phyloP scores from a whole-genome alignment of 2,797 vertebrate species.

The Nasua narica region DNA sequence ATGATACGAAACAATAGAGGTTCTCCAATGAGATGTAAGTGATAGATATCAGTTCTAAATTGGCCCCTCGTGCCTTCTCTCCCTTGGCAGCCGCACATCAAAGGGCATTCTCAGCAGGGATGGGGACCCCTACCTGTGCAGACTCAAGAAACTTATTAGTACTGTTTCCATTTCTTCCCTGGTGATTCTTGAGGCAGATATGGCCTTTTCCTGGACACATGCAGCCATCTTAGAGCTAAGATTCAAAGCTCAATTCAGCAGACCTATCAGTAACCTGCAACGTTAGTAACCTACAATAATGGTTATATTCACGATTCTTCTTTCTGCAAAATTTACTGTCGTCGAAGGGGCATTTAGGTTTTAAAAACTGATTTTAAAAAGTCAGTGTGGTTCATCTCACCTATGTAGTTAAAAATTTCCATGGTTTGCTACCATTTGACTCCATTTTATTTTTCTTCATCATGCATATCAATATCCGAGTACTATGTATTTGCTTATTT shows the following conservation, averaged over 20 bases:
- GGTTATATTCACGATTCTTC: not conserved
- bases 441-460: not conserved
- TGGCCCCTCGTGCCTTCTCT: conserved; percentile 21
- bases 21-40: conserved; percentile 60
- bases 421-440: not conserved
- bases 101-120: not conserved
- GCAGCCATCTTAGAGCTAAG: not conserved
- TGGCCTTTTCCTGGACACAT: not conserved
- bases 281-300: not conserved
- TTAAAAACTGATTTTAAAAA: not conserved
- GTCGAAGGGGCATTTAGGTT: not conserved
- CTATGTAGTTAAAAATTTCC: not conserved
- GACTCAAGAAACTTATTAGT: conserved; percentile 33
- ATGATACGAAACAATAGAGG: conserved; percentile 52
- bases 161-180: conserved; percentile 39
- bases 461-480: not conserved
- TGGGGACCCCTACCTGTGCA: not conserved
- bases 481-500: not conserved
- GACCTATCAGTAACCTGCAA: not conserved
- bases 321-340: not conserved
- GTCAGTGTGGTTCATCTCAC: not conserved
- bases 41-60: conserved; percentile 24
- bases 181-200: not conserved
- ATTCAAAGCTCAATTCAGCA: not conserved
- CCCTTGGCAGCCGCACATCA: not conserved